A percentile compares a stretch with the other conserved stretches of the same genome.
phyloP scores from a whole-genome alignment of 2,797 vertebrate genomes.

The Chelonia mydas region DNA sequence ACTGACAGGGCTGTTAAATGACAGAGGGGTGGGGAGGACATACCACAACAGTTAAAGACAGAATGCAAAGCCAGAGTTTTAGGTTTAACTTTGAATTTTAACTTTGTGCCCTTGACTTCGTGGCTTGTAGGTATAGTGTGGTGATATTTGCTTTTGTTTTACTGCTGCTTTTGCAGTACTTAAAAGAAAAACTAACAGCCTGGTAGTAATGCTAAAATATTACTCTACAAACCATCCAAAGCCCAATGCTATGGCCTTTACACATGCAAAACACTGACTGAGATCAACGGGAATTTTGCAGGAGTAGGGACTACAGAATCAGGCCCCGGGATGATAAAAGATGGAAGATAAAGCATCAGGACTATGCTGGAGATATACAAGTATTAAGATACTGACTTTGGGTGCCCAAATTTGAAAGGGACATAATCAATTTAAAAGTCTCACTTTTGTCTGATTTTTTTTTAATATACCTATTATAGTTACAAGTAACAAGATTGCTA shows the following conservation, averaged over 20 bases:
- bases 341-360: neutral
- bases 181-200: neutral
- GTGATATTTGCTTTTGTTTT: neutral
- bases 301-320: neutral
- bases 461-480: conserved; percentile 58
- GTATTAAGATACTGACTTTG: neutral
- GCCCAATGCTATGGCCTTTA: neutral
- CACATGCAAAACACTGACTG: neutral
- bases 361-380: neutral
- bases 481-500: conserved; percentile 9
- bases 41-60: conserved; percentile 28
- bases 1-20: conserved; percentile 68
- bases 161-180: conserved; percentile 21
- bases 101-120: conserved; percentile 31
- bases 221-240: neutral
- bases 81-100: conserved; percentile 18
- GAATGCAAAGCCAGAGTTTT: conserved; percentile 48
- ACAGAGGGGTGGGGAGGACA: conserved; percentile 44
- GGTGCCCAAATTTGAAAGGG: neutral
- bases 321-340: neutral
- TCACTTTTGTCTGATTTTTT: conserved; percentile 51
- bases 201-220: neutral
- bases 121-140: conserved; percentile 43
- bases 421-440: conserved; percentile 51
- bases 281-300: neutral